These are phyloP conservation scores for Siderastrea radians DNA, from an alignment of 92 coral and sea anemone genomes.

Conservation along the genomic window DNA sequence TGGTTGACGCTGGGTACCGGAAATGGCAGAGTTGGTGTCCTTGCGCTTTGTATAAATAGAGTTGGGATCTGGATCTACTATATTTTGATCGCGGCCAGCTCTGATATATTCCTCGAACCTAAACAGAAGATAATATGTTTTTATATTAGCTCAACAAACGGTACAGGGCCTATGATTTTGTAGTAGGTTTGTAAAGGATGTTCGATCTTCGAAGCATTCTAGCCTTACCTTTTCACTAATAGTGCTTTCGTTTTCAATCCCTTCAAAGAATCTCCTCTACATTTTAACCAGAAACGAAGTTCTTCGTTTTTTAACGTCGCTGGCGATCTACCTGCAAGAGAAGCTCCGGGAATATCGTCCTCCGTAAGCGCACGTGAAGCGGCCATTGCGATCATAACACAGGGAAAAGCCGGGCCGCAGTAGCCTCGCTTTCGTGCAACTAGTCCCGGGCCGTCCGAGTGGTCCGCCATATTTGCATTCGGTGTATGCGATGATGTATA, in stretches of 20 bases:
- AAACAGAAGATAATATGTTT: background rate
- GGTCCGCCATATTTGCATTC: constrained; percentile 61
- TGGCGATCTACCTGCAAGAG: constrained; percentile 9
- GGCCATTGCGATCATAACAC: background rate
- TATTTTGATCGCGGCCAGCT: constrained; percentile 40
- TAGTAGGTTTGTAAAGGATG: no score
- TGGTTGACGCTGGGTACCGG: background rate
- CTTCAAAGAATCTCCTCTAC: constrained; percentile 49
- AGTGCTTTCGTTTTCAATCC: constrained; percentile 58
- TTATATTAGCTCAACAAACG: no score
- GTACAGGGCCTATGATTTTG: no score
- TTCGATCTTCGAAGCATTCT: background rate
- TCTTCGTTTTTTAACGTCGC: constrained; percentile 42
- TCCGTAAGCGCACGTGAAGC: constrained; percentile 12
- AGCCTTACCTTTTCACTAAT: constrained; percentile 51
- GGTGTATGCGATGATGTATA: no score
- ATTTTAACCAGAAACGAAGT: constrained; percentile 64
- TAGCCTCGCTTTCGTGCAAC: constrained; percentile 32
- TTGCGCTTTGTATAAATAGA: constrained; percentile 23
- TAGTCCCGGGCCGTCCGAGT: constrained; percentile 52
- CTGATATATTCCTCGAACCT: constrained; percentile 64
- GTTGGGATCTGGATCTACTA: constrained; percentile 65
- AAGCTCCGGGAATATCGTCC: constrained; percentile 11
- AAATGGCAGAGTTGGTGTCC: background rate
- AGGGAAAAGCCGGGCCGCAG: background rate